Conservation (phyloP, 23 tunicate species). For the Styela plicata region DNA sequence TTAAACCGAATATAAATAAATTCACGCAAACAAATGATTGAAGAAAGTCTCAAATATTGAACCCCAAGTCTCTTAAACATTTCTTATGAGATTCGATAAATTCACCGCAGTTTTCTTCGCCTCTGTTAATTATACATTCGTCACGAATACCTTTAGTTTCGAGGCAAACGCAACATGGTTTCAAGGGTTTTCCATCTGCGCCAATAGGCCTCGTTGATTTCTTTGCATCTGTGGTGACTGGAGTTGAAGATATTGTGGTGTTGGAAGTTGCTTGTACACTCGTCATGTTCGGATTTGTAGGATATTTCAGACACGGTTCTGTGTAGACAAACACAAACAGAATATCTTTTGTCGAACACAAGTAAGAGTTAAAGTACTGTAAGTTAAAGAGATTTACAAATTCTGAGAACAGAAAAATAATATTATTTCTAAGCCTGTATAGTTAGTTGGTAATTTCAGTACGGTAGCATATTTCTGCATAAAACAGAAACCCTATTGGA, state of each 20-base stretch:
- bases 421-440: too few relatives aligned
- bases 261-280: background rate
- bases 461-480: too few relatives aligned
- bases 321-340: too few relatives aligned
- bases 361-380: too few relatives aligned
- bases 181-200: conserved; percentile 81
- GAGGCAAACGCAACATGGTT: conserved; percentile 91
- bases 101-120: conserved; percentile 79
- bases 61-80: conserved; percentile 92
- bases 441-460: too few relatives aligned
- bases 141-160: conserved; percentile 76
- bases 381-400: too few relatives aligned
- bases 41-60: conserved; percentile 48
- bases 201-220: conserved; percentile 50
- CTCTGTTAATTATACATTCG: conserved; percentile 88
- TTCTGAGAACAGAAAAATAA: too few relatives aligned
- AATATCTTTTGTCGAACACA: too few relatives aligned
- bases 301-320: too few relatives aligned
- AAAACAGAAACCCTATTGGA: too few relatives aligned
- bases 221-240: background rate
- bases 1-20: background rate
- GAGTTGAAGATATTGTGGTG: background rate
- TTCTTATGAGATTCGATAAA: conserved; percentile 92
- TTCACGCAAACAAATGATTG: background rate
- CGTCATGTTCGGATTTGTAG: too few relatives aligned